These are phyloP conservation scores for Ectobius pallidus DNA, from an alignment of 2,888 invertebrate species.

Conservation along the genomic window DNA sequence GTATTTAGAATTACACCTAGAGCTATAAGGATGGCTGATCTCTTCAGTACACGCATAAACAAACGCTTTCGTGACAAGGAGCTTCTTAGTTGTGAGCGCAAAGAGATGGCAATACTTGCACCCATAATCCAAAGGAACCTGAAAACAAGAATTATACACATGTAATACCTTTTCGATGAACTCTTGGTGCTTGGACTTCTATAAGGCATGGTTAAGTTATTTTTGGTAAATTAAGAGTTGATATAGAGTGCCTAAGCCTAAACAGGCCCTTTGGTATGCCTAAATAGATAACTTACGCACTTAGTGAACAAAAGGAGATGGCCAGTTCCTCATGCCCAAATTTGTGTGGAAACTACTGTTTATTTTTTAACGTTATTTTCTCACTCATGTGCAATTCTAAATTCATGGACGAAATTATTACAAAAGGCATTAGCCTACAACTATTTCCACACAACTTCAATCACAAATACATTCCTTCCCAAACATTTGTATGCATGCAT, in stretches of 20 bases:
- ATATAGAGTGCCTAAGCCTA: not conserved
- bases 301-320: no score
- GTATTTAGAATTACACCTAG: slow-evolving; percentile 78
- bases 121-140: slow-evolving; percentile 92
- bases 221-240: no score
- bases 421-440: no score
- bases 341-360: no score
- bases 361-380: no score
- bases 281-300: no score
- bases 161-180: not conserved
- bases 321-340: no score
- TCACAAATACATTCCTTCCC: no score
- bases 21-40: slow-evolving; percentile 75
- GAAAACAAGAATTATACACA: slow-evolving; percentile 40
- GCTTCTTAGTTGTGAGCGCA: slow-evolving; percentile 70
- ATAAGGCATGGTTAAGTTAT: not conserved
- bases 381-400: no score
- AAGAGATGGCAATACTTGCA: slow-evolving; percentile 73
- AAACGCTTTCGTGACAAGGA: slow-evolving; percentile 63
- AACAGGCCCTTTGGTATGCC: not conserved
- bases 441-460: no score
- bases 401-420: no score
- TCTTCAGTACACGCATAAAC: slow-evolving; percentile 62
- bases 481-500: no score
- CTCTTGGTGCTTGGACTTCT: not conserved